These are phyloP conservation scores for Ochotona princeps DNA, from an alignment of 2,113 vertebrate species.

Conservation along the genomic window DNA sequence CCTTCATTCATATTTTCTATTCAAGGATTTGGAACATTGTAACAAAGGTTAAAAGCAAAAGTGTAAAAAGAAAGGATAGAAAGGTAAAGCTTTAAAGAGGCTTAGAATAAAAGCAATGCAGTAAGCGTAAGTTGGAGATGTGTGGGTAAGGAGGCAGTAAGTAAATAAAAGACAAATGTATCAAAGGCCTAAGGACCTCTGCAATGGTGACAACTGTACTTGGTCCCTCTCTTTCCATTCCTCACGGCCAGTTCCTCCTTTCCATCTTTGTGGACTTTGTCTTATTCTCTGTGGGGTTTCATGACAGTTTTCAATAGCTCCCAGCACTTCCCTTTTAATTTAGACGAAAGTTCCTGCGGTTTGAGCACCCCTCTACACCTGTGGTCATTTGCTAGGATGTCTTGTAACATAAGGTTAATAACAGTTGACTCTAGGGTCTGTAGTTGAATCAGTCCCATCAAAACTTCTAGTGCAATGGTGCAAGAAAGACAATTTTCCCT, in stretches of 20 bases:
- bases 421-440: background rate
- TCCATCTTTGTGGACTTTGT: background rate
- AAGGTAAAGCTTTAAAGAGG: background rate
- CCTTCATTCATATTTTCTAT: background rate
- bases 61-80: slow-evolving; percentile 4
- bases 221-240: background rate
- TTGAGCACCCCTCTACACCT: background rate
- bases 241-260: background rate
- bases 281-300: background rate
- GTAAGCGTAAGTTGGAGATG: background rate
- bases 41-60: background rate
- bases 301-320: background rate
- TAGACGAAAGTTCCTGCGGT: background rate
- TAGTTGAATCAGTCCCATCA: background rate
- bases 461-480: background rate
- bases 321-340: background rate
- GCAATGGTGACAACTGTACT: background rate
- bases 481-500: background rate
- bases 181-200: background rate
- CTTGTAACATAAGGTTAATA: background rate
- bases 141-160: background rate
- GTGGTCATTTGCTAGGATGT: too few species aligned
- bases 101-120: background rate
- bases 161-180: slow-evolving; percentile 48
- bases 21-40: background rate